A percentile compares a stretch with the other conserved stretches of the same genome.
phyloP scores from a whole-genome alignment of 2,888 invertebrate genomes.

The Aromia moschata region DNA sequence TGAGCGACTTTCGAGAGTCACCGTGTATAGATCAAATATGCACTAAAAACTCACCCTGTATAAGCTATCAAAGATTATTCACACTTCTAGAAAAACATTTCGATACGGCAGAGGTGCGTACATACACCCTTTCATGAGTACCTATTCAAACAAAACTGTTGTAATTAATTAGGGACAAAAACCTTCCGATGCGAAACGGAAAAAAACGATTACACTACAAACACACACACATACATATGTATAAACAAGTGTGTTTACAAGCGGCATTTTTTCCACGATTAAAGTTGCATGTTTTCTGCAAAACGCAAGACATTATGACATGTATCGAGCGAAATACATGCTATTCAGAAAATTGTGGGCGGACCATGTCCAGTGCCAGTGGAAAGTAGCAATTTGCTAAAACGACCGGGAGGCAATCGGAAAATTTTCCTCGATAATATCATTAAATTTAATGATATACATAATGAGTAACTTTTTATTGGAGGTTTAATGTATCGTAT shows the following conservation, averaged over 20 bases:
- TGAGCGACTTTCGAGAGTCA: no score
- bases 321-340: constrained; percentile 43
- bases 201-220: no score
- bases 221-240: neutral
- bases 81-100: no score
- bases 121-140: no score
- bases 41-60: no score
- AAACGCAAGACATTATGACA: constrained; percentile 45
- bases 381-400: constrained; percentile 40
- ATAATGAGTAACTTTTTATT: constrained; percentile 9
- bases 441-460: constrained; percentile 26
- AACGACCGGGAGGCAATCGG: constrained; percentile 40
- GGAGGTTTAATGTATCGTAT: constrained; percentile 6
- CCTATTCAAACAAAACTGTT: no score
- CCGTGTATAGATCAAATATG: no score
- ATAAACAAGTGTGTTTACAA: constrained; percentile 9
- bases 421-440: constrained; percentile 39
- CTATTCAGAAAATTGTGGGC: constrained; percentile 46
- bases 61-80: no score
- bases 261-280: constrained; percentile 19
- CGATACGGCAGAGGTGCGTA: no score
- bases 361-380: constrained; percentile 31
- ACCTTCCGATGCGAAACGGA: no score
- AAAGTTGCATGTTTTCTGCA: constrained; percentile 36
- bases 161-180: no score